Evolutionary conservation across 2,888 invertebrate species (phyloP).

Genomic region (Pseudoips prasinana): DNA sequence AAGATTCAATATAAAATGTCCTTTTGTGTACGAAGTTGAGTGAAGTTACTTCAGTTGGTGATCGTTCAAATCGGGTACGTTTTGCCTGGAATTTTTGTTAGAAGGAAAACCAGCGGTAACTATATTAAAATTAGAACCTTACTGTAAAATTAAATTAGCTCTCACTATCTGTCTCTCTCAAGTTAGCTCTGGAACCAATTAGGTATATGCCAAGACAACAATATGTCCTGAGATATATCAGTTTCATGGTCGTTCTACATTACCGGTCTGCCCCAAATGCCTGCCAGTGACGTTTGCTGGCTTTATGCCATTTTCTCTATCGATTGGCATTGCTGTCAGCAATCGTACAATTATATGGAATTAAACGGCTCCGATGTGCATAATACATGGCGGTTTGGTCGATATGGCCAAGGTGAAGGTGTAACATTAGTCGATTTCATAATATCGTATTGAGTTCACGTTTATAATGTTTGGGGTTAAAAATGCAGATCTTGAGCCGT

Average conservation of each 20-base stretch:
- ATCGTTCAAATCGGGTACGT: too few species aligned
- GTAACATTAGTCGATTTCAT: background rate
- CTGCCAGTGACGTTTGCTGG: constrained; percentile 35
- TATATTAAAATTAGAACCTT: too few species aligned
- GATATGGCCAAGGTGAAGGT: constrained; percentile 16
- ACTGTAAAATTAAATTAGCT: too few species aligned
- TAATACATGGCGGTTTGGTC: constrained; percentile 6
- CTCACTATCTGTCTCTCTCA: too few species aligned
- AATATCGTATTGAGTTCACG: background rate
- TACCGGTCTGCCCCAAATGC: background rate
- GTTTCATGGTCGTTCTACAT: background rate
- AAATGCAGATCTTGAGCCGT: background rate
- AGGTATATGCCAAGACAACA: too few species aligned
- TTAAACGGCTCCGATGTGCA: constrained; percentile 6
- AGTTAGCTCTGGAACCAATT: too few species aligned
- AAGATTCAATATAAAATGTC: too few species aligned
- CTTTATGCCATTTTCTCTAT: constrained; percentile 36
- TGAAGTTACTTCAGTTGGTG: too few species aligned
- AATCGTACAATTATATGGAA: constrained; percentile 6
- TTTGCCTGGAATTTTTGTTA: too few species aligned
- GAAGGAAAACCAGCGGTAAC: too few species aligned
- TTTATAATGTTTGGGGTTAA: background rate
- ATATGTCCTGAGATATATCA: too few species aligned
- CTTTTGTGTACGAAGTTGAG: too few species aligned
- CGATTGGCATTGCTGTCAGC: constrained; percentile 26